Percentiles rank a stretch among this genome's conserved stretches.
Conservation (phyloP, 2,797 vertebrate genomes). For the Phaenicophaeus curvirostris region DNA sequence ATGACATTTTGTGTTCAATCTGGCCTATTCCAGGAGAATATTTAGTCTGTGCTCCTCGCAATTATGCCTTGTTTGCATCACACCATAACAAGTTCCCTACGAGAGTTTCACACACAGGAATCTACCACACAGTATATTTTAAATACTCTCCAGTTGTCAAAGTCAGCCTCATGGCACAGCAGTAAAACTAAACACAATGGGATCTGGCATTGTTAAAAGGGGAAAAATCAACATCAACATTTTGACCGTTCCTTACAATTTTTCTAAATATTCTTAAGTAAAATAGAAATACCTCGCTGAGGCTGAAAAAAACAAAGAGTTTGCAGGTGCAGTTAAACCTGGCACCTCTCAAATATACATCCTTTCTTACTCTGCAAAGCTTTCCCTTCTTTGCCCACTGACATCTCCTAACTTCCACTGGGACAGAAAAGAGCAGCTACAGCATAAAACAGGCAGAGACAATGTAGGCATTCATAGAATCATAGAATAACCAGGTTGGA, state of each 20-base stretch:
- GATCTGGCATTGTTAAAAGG: not conserved
- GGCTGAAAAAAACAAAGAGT: not conserved
- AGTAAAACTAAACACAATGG: not conserved
- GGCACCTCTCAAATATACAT: not conserved
- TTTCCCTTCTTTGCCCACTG: not conserved
- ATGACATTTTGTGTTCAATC: not conserved
- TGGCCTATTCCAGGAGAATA: conserved; percentile 14
- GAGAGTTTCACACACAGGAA: not conserved
- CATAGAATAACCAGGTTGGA: no score
- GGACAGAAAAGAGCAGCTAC: conserved; percentile 21
- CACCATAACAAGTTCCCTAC: not conserved
- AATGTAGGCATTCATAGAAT: conserved; percentile 33
- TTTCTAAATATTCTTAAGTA: not conserved
- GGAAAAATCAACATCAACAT: not conserved
- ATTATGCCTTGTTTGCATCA: conserved; percentile 39
- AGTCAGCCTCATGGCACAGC: not conserved
- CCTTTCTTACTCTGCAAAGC: not conserved
- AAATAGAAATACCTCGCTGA: not conserved
- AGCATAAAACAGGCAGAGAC: not conserved
- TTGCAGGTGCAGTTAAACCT: not conserved
- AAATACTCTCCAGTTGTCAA: not conserved
- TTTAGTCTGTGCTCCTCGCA: not conserved
- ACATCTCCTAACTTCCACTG: not conserved
- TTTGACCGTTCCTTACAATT: not conserved
- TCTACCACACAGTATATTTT: not conserved